Conservation (phyloP, 1,140 invertebrate species). For the Nasonia vitripennis region DNA sequence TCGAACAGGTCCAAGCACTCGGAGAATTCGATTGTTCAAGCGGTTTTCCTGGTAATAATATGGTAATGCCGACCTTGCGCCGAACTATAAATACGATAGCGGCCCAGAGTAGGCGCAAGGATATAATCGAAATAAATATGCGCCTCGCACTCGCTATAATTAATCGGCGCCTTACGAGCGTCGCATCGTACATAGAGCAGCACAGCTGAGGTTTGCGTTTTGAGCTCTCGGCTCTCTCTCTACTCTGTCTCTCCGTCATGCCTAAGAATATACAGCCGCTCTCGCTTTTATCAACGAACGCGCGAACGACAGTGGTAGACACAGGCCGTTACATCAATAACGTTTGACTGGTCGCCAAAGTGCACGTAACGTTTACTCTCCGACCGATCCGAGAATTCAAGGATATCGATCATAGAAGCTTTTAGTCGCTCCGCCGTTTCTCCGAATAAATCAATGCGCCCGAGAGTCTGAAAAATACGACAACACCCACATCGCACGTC, state of each 20-base stretch:
- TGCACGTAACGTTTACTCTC: background rate
- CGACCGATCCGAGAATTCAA: background rate
- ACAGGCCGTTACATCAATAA: slow-evolving; percentile 25
- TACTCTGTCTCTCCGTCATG: slow-evolving; percentile 17
- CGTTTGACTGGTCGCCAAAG: slow-evolving; percentile 8
- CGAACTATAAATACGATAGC: background rate
- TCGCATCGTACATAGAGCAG: background rate
- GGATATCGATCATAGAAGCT: no score
- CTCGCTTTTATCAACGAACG: background rate
- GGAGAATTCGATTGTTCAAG: background rate
- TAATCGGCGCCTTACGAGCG: slow-evolving; percentile 7
- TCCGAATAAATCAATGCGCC: background rate
- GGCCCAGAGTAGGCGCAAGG: background rate
- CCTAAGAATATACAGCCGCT: slow-evolving; percentile 33
- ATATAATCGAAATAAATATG: slow-evolving; percentile 28
- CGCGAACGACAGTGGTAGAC: slow-evolving; percentile 5
- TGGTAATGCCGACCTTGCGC: background rate
- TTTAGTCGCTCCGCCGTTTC: background rate
- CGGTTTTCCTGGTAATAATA: background rate
- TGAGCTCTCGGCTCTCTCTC: background rate
- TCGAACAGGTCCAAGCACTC: background rate
- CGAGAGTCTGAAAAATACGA: no score
- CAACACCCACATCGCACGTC: no score
- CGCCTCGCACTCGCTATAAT: slow-evolving; percentile 16
- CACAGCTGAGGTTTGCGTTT: slow-evolving; percentile 26